These are phyloP conservation scores for Leptestheria dahalacensis DNA, from an alignment of 1,140 invertebrate genomes.

Conservation along the genomic window DNA sequence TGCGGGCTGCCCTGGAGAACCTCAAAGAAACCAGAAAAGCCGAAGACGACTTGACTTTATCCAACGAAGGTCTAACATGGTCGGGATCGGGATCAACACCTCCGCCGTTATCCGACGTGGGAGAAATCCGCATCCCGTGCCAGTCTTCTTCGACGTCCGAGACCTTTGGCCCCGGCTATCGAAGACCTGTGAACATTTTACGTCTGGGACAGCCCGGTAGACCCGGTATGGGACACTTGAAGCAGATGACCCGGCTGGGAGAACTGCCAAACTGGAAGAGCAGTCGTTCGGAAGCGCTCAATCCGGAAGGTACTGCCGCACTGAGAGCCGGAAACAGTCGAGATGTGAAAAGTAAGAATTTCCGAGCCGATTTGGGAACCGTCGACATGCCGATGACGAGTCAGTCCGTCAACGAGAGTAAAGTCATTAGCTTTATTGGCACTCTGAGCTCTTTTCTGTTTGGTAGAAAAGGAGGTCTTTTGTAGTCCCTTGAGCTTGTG, in stretches of 20 bases:
- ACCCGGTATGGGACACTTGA: background rate
- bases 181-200: background rate
- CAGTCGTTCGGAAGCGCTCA: background rate
- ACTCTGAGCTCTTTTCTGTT: constrained; percentile 64
- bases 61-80: background rate
- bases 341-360: constrained; percentile 43
- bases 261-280: background rate
- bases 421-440: constrained; percentile 44
- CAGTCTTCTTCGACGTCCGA: background rate
- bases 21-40: constrained; percentile 29
- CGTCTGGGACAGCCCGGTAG: background rate
- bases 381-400: constrained; percentile 22
- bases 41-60: constrained; percentile 5
- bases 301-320: constrained; percentile 19
- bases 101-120: background rate
- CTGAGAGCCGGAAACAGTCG: constrained; percentile 33
- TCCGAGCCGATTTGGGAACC: constrained; percentile 24
- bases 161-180: background rate
- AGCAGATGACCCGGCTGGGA: background rate
- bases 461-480: constrained; percentile 61
- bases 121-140: constrained; percentile 8
- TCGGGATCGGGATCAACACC: background rate
- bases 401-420: constrained; percentile 18
- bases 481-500: constrained; percentile 31
- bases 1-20: constrained; percentile 37